phyloP scores from a whole-genome alignment of 2,888 invertebrate species.

The Eristalinus sepulchralis region DNA sequence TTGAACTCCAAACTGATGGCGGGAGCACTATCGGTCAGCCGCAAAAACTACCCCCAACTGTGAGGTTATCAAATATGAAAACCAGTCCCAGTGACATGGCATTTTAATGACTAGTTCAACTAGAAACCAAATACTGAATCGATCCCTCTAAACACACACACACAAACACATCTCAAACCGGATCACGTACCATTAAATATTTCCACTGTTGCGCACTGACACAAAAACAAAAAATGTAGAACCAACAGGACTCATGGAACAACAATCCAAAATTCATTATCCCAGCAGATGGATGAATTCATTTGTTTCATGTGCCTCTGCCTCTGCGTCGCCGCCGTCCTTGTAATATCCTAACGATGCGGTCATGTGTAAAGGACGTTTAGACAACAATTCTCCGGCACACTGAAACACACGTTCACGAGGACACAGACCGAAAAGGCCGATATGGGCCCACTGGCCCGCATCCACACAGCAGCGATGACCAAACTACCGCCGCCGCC shows the following conservation, averaged over 20 bases:
- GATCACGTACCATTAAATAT: no score
- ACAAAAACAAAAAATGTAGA: no score
- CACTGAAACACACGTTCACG: not conserved
- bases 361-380: not conserved
- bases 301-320: not conserved
- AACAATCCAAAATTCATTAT: not conserved
- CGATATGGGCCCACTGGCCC: not conserved
- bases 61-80: no score
- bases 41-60: no score
- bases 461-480: not conserved
- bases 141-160: no score
- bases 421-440: not conserved
- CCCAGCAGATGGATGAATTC: not conserved
- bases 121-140: no score
- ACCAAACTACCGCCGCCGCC: not conserved
- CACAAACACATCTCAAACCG: no score
- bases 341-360: not conserved
- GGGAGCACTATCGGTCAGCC: no score
- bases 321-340: not conserved
- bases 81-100: no score
- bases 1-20: no score
- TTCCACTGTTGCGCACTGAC: no score
- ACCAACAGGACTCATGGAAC: not conserved
- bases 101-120: no score
- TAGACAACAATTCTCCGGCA: not conserved